These are phyloP conservation scores for Mobula birostris DNA, from an alignment of 2,113 vertebrate species.

Conservation along the genomic window DNA sequence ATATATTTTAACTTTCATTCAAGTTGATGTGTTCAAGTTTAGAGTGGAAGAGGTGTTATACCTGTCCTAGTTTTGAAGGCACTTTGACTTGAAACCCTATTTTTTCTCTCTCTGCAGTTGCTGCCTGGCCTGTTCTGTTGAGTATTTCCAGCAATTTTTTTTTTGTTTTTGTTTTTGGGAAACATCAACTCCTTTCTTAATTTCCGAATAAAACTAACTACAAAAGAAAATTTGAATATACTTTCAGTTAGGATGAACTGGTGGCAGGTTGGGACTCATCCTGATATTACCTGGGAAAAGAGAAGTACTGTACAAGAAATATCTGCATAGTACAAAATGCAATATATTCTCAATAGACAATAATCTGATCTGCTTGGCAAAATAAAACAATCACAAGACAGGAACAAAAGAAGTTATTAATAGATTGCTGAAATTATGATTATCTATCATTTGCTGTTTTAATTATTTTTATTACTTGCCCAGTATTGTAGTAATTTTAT, in stretches of 20 bases:
- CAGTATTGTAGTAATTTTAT: neutral
- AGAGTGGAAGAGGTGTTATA: too few species aligned
- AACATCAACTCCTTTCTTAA: neutral
- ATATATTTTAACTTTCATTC: too few species aligned
- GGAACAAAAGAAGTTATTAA: neutral
- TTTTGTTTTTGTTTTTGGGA: too few species aligned
- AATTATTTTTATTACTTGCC: neutral
- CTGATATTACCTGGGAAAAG: neutral
- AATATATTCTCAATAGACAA: neutral
- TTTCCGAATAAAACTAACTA: neutral
- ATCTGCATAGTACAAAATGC: neutral
- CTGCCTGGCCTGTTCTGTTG: too few species aligned
- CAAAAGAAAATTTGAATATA: neutral
- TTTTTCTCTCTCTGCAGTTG: too few species aligned
- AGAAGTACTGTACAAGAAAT: neutral
- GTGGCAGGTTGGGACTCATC: neutral
- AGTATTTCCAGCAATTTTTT: too few species aligned
- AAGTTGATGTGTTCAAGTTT: too few species aligned
- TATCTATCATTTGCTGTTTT: neutral
- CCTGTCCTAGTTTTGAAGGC: too few species aligned
- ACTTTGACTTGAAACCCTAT: too few species aligned
- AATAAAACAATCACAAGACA: neutral
- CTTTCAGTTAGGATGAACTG: neutral
- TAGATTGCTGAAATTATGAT: neutral
- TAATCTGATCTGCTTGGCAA: neutral